A percentile compares a stretch with the other conserved stretches of the same genome.
These are phyloP conservation scores for Rhinopomastus cyanomelas DNA, from an alignment of 2,113 vertebrate genomes.

Conservation along the genomic window DNA sequence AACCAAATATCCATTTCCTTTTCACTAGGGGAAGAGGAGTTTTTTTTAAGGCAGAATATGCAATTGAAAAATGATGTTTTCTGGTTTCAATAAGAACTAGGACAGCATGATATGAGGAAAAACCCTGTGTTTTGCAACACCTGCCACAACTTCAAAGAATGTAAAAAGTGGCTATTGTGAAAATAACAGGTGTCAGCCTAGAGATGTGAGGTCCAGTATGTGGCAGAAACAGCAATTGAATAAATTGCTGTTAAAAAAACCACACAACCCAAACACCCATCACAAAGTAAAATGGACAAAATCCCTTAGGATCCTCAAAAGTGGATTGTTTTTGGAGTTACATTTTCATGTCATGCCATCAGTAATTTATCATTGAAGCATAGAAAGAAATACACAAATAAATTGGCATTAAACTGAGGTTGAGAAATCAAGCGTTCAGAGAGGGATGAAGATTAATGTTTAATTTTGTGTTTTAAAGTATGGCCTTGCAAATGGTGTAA, in stretches of 20 bases:
- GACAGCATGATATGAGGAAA: conserved; percentile 56
- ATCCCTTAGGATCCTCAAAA: not conserved
- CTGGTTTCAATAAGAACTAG: conserved; percentile 65
- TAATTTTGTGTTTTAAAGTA: not conserved
- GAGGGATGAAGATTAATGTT: not conserved
- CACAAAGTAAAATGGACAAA: not conserved
- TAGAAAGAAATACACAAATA: conserved; percentile 33
- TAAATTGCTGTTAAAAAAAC: conserved; percentile 4
- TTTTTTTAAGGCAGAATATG: conserved; percentile 42
- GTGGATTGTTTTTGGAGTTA: conserved; percentile 5
- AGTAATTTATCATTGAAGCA: conserved; percentile 7
- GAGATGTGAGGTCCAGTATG: conserved; percentile 38
- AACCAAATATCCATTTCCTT: conserved; percentile 59
- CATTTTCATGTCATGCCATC: conserved; percentile 31
- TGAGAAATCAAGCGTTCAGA: not conserved
- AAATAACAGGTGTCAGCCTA: conserved; percentile 53
- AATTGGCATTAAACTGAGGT: not conserved
- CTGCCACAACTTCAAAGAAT: conserved; percentile 66
- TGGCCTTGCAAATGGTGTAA: not conserved
- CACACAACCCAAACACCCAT: not conserved
- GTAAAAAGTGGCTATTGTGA: conserved; percentile 38
- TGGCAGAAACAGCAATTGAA: conserved; percentile 18
- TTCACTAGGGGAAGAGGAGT: conserved; percentile 25
- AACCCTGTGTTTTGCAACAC: conserved; percentile 45
- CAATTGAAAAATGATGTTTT: conserved; percentile 70